These are phyloP conservation scores for Mormyrus lacerda DNA, from an alignment of 2,113 vertebrate genomes.

Conservation along the genomic window DNA sequence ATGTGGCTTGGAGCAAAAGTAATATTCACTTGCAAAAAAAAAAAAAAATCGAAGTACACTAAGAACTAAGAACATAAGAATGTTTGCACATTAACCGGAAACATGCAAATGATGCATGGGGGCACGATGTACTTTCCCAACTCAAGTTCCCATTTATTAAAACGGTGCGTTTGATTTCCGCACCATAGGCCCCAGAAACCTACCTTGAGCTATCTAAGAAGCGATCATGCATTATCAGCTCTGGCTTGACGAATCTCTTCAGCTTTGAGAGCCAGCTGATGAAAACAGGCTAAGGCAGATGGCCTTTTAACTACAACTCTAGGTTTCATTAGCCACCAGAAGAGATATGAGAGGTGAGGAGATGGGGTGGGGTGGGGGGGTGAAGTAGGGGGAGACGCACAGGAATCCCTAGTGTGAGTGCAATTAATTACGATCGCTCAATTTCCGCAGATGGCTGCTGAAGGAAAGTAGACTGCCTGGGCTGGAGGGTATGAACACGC, in stretches of 20 bases:
- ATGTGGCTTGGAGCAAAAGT: neutral
- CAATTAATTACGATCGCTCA: constrained; percentile 43
- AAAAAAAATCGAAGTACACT: neutral
- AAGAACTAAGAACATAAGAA: neutral
- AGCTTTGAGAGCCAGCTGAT: neutral
- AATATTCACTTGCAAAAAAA: neutral
- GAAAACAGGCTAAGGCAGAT: neutral
- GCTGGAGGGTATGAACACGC: neutral
- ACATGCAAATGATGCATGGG: neutral
- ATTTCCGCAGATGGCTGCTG: constrained; percentile 23
- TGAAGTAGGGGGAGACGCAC: neutral
- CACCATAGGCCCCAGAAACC: neutral
- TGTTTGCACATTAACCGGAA: neutral
- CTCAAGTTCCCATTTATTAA: neutral
- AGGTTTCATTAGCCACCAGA: constrained; percentile 3
- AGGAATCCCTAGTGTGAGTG: constrained; percentile 20
- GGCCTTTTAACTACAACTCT: neutral
- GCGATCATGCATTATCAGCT: neutral
- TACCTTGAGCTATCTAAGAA: neutral
- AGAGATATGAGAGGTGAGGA: neutral
- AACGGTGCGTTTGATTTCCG: neutral
- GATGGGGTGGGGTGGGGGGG: neutral
- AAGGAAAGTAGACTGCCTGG: constrained; percentile 4
- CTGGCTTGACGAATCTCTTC: neutral
- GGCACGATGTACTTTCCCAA: neutral